Evolutionary conservation across 1,140 invertebrate genomes (phyloP).

Genomic region (Maconellicoccus hirsutus): DNA sequence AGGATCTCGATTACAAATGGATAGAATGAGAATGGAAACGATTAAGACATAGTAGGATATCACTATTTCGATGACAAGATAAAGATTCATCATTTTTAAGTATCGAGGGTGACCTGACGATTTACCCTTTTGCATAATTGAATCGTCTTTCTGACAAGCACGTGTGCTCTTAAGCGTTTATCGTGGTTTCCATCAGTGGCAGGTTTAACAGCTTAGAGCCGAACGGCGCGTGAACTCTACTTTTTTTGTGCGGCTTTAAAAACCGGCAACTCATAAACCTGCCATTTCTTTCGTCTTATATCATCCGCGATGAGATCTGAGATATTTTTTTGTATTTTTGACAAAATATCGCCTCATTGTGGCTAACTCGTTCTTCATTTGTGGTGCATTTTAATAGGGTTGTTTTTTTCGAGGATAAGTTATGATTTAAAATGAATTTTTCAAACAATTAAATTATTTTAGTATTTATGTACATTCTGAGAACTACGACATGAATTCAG

Average conservation of each 20-base stretch:
- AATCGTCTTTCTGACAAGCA: slow-evolving; percentile 3
- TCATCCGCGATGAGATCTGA: neutral
- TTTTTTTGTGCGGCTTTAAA: neutral
- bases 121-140: slow-evolving; percentile 5
- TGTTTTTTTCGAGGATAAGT: no score
- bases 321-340: neutral
- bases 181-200: neutral
- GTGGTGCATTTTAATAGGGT: no score
- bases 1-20: no score
- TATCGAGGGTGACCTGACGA: slow-evolving; percentile 6
- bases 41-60: slow-evolving; percentile 5
- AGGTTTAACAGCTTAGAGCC: slow-evolving; percentile 1
- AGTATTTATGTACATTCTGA: no score
- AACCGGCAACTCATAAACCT: neutral
- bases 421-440: no score
- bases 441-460: no score
- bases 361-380: no score
- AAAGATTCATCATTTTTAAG: slow-evolving; percentile 9
- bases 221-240: neutral
- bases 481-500: no score
- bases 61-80: slow-evolving; percentile 8
- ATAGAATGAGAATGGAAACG: neutral
- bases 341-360: no score
- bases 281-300: neutral
- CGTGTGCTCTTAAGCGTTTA: slow-evolving; percentile 3